Base-by-base conservation (phyloP, 2,888 invertebrate genomes). In the Drosophila prolongata region DNA sequence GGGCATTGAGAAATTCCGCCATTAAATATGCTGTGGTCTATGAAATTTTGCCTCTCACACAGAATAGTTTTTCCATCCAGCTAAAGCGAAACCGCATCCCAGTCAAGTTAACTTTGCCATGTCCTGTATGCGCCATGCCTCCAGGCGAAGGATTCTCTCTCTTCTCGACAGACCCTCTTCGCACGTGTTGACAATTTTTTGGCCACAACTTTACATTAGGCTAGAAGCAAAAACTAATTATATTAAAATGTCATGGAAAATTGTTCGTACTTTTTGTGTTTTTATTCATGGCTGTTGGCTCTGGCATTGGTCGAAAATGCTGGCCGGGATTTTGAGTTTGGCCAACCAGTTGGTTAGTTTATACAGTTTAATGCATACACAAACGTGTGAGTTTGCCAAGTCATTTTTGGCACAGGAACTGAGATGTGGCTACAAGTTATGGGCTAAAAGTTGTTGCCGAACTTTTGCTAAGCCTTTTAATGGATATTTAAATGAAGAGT, bases 241-340 rank as follows among this genome's bases (percentile, higher is more conserved):
- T 84, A 84, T 84, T 84, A 84, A 84, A 85, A 84, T 84, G 83
- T 84, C 85, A 80, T 84, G 85, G 78, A 82, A 82, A 74, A 83
- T 82, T 73, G 67, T 80, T 76, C 74, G 74, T 81, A 71, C 37
- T 42, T 58, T 34, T 62, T 74, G n/a, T 6, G 4, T 4, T 34
- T 47, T 34, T 47, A 30, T 6, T 47, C 9, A 6, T 34, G 34
- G 27, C 14, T 14, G 14, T 11, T 47, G 16, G 6, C 47, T 76
- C 65, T 75, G 78, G 77, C 76, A 76, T 62, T 73, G 82, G 80
- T 69, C 80, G 77, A 71, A 79, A 85, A 80, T 83, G 80, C 66
- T 78, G 80, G 78, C 74, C 62, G 77, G 71, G 67, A 78, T 77
- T 72, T 72, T 58, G 44, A 43, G 69, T 67, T 69, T 53, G 67